Conservation (phyloP, 2,888 invertebrate species). For the Lampropteryx suffumata region DNA sequence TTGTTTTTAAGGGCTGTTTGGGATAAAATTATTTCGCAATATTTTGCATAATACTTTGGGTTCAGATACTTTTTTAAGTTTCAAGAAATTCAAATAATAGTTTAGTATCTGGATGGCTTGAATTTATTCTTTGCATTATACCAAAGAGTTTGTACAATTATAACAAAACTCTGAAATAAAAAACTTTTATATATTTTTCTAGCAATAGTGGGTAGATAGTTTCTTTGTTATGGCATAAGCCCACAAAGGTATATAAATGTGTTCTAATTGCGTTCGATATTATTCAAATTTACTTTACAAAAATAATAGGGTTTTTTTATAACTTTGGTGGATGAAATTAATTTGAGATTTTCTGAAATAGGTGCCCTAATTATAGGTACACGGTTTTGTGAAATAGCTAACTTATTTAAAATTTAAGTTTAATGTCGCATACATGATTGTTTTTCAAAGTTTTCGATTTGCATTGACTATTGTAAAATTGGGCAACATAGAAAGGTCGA, state of each 20-base stretch:
- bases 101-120: constrained; percentile 15
- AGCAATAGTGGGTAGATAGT: constrained; percentile 26
- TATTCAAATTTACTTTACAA: background rate
- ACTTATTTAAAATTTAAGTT: too few species aligned
- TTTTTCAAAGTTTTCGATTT: constrained; percentile 8
- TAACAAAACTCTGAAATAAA: constrained; percentile 5
- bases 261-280: too few species aligned
- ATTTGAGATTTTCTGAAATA: too few species aligned
- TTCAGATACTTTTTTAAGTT: constrained; percentile 40
- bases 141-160: constrained; percentile 11
- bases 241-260: too few species aligned
- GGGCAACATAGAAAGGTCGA: constrained; percentile 41
- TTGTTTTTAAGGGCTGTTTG: constrained; percentile 11
- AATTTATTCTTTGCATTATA: constrained; percentile 2
- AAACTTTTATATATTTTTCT: constrained; percentile 6
- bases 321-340: too few species aligned
- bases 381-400: too few species aligned
- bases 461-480: constrained; percentile 30
- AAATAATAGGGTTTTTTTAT: too few species aligned
- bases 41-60: constrained; percentile 42
- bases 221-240: background rate
- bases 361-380: too few species aligned
- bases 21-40: constrained; percentile 32
- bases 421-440: too few species aligned
- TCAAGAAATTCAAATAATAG: constrained; percentile 31